phyloP scores from a whole-genome alignment of 2,113 vertebrate genomes.

The Ailurus styani region DNA sequence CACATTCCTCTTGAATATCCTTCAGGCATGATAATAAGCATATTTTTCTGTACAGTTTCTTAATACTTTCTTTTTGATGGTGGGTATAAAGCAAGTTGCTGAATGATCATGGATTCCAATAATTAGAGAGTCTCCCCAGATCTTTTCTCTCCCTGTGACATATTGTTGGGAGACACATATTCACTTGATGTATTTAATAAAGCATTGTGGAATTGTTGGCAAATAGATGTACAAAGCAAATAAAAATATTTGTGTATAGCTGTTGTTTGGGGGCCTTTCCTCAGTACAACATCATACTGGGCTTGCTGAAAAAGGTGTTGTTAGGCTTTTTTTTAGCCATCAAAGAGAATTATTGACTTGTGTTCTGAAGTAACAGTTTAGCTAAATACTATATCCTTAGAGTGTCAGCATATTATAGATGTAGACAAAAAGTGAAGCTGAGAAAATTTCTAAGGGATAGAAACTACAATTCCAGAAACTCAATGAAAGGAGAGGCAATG shows the following conservation, averaged over 20 bases:
- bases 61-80: constrained; percentile 76
- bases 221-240: constrained; percentile 70
- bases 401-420: constrained; percentile 60
- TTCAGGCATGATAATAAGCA: constrained; percentile 79
- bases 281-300: constrained; percentile 56
- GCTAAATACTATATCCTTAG: constrained; percentile 70
- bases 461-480: constrained; percentile 41
- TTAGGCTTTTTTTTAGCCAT: constrained; percentile 17
- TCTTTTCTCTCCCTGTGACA: constrained; percentile 66
- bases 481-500: constrained; percentile 33
- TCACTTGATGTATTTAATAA: constrained; percentile 75
- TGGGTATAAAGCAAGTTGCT: constrained; percentile 76
- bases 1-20: constrained; percentile 80
- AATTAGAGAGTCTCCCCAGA: constrained; percentile 76
- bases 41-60: constrained; percentile 73
- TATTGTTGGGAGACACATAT: constrained; percentile 65
- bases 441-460: constrained; percentile 68
- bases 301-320: constrained; percentile 49
- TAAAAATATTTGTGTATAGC: constrained; percentile 41
- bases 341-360: constrained; percentile 72
- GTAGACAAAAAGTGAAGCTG: constrained; percentile 62
- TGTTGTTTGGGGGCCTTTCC: constrained; percentile 60
- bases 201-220: constrained; percentile 69
- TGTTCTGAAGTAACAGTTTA: constrained; percentile 77
- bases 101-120: constrained; percentile 75